Conservation (phyloP, 2,797 vertebrate species). For the Smutsia gigantea region DNA sequence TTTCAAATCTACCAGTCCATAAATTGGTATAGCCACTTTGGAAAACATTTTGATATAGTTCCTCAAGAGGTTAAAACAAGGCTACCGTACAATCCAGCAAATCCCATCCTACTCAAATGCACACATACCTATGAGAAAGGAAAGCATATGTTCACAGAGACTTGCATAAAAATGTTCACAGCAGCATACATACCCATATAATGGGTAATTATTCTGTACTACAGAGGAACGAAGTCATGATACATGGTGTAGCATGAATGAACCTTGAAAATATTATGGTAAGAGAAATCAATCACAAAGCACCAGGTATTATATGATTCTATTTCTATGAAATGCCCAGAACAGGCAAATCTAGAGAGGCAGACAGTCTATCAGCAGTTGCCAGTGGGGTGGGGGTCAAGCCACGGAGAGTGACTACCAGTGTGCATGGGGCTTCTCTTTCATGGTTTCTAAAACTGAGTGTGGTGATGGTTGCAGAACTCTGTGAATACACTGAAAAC, state of each 20-base stretch:
- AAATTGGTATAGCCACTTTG: neutral
- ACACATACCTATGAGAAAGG: neutral
- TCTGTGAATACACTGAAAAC: neutral
- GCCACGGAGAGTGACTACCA: neutral
- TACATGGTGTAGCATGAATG: neutral
- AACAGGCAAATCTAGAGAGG: neutral
- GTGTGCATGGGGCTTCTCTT: neutral
- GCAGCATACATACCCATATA: neutral
- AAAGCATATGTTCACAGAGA: neutral
- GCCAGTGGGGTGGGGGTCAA: too few relatives aligned
- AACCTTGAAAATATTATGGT: neutral
- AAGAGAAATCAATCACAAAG: neutral
- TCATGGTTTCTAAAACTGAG: neutral
- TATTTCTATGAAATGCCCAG: neutral
- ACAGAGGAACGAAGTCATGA: neutral
- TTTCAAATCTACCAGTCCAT: neutral
- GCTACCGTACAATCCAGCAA: neutral
- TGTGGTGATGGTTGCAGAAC: neutral
- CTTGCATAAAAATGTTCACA: neutral
- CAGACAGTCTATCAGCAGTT: neutral
- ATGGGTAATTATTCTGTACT: neutral
- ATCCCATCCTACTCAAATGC: neutral
- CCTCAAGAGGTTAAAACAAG: neutral
- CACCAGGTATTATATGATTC: neutral
- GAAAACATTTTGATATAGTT: neutral